These are phyloP conservation scores for Denticeps clupeoides DNA, from an alignment of 2,797 vertebrate species.

Conservation along the genomic window DNA sequence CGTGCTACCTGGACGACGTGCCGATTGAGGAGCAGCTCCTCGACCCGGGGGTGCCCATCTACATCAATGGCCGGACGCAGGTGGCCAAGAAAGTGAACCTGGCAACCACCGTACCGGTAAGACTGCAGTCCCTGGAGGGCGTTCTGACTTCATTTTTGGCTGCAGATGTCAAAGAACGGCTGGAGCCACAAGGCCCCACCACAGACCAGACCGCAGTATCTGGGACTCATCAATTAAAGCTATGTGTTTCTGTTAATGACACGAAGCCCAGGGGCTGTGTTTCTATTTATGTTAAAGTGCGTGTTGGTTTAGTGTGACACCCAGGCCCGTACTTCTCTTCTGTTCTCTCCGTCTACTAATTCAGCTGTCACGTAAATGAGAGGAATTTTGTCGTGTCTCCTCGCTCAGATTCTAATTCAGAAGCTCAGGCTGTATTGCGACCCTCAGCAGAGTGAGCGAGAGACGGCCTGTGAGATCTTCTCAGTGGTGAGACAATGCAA, in stretches of 20 bases:
- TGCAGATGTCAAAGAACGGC: not conserved
- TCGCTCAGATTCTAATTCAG: constrained; percentile 41
- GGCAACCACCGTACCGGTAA: constrained; percentile 40
- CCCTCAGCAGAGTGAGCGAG: constrained; percentile 43
- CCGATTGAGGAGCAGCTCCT: constrained; percentile 38
- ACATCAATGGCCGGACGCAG: constrained; percentile 46
- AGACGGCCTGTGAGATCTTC: constrained; percentile 49
- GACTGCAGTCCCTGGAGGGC: not conserved
- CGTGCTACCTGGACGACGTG: constrained; percentile 40
- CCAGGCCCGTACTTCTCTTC: too few species aligned
- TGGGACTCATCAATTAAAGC: too few species aligned
- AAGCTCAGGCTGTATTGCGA: constrained; percentile 50
- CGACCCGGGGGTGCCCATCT: constrained; percentile 39
- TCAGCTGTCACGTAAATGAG: too few species aligned
- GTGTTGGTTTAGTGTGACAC: not conserved
- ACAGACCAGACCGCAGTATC: not conserved
- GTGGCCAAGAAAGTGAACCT: constrained; percentile 37
- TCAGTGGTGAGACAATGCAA: constrained; percentile 35
- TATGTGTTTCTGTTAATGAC: too few species aligned
- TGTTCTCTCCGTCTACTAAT: too few species aligned
- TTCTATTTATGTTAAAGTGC: not conserved
- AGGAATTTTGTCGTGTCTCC: not conserved
- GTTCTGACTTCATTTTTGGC: not conserved
- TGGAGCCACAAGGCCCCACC: not conserved
- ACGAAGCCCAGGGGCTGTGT: not conserved